phyloP scores from a whole-genome alignment of 2,113 vertebrate genomes.

The Petrocephalus microphthalmus region DNA sequence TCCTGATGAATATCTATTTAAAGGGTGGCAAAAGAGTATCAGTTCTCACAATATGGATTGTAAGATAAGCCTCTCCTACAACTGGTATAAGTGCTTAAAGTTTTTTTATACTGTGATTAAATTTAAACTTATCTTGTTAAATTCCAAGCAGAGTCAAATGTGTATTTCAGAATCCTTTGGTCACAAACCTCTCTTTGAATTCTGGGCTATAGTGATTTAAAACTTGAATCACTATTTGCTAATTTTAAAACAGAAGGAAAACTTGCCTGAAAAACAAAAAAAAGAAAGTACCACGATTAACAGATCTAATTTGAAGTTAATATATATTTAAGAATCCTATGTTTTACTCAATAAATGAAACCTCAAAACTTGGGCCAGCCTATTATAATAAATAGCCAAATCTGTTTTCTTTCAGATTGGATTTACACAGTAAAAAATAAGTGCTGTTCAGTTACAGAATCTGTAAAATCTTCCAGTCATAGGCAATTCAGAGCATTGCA shows the following conservation, averaged over 20 bases:
- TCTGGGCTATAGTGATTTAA: background rate
- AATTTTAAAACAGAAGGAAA: background rate
- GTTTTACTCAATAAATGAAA: background rate
- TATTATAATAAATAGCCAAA: background rate
- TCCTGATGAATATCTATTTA: background rate
- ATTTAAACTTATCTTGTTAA: background rate
- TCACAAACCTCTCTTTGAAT: background rate
- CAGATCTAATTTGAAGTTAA: background rate
- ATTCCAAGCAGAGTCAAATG: background rate
- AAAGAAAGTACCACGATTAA: background rate
- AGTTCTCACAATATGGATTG: background rate
- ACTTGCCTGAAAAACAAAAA: background rate
- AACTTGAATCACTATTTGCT: background rate
- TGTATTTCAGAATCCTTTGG: conserved; percentile 18
- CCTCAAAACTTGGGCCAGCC: background rate
- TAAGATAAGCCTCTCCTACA: background rate
- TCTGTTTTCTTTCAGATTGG: conserved; percentile 15
- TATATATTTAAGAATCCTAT: background rate
- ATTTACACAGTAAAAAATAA: conserved; percentile 27
- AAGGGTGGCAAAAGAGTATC: background rate
- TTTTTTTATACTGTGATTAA: background rate
- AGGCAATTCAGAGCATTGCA: conserved; percentile 9
- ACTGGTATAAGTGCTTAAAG: background rate
- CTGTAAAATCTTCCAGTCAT: background rate
- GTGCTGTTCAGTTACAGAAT: conserved; percentile 11